Base-by-base conservation (phyloP, 2,888 invertebrate genomes). In the Calliopum simillimum region DNA sequence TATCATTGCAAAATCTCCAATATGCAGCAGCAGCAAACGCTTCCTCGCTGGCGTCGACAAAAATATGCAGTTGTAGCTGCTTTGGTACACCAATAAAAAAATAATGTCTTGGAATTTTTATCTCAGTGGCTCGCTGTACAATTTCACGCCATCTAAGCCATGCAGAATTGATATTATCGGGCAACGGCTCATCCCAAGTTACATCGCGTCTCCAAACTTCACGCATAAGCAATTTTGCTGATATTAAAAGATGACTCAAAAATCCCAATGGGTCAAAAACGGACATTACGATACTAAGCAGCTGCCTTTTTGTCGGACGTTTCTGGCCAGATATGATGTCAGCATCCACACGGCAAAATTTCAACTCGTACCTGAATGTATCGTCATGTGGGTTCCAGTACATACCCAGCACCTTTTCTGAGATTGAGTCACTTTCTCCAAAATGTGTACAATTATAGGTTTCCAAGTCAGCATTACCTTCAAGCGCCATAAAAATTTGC, bases 1-100 rank as follows among this genome's bases (percentile, higher is more conserved):
- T 53, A 11, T 53, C 25, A 12, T 46, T 73, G 13, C 46, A 44
- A 2, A 61, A 66, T 44, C 70, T 71, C 69, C 75, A 76, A 13
- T 72, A 75, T 3, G 71, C 71, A 5, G 73, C 76, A 11, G 74
- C 75, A 2, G 73, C 73, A 62, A 73, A 75, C 11, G 78, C 79
- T n/a, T 73, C 63, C 58, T 74, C 73, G 41, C 74, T 72, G 12
- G 72, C 74, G 62, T 71, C 69, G 13, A 68, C 73, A 33, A 76
- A 75, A 1, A 76, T 56, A 14, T 73, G 73, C 11, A 76, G 63
- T 43, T 74, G 58, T 16, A 75, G 51, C 3, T 12, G n/a, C 12
- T 43, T 11, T 11, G 70, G 67, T 13, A n/a, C 12, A 19, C 68
- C 61, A 44, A 25, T 43, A 53, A 16, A 2, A 33, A 71, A 74